Base-by-base conservation (phyloP, 2,888 invertebrate genomes). In the Eupithecia subfuscata region DNA sequence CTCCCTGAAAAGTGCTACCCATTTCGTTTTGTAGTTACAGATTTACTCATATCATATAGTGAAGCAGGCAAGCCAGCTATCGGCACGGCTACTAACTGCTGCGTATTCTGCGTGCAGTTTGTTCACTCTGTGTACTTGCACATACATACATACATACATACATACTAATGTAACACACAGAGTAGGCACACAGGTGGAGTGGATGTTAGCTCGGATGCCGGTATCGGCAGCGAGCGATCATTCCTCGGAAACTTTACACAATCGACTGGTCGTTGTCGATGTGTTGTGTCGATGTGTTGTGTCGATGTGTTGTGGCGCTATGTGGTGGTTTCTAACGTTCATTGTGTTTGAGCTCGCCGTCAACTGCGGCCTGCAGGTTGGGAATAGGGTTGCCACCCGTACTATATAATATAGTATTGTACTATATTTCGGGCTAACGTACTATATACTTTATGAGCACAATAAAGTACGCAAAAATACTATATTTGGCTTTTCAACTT, bases 121-220 rank as follows among this genome's bases (percentile, higher is more conserved):
- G 63, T 18, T 64, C 25, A 34, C 34, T 63, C 14, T 25, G 25
- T 63, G 63, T 63, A 63, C 63, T 63, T 48, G 48, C 48, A 30
- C 25, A 30, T 2, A 25, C 63, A 64, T 8, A 30, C 30, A 63
- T 8, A 30, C 30, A 63, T 16, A 34, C 63, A 63, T 30, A 63
- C 30, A 34, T 16, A 63, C 16, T 34, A 22, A 25, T 63, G 34
- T 56, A 56, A 56, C 56, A 12, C 22, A 63, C n/a, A n/a, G n/a
- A 1, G 45, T 16, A 14, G 52, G 52, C n/a, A 52, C 52, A 52
- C 52, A 52, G 52, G 52, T n/a, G 1, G 52, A 52, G n/a, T 52
- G 52, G n/a, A 16, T 63, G 63, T 18, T 34, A 6, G 63, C 30
- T 34, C 63, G 45, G 45, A 25, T 73, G 69, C 73, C 64, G 73